Conservation (phyloP, 2,888 invertebrate species). For the Nebria brevicollis region DNA sequence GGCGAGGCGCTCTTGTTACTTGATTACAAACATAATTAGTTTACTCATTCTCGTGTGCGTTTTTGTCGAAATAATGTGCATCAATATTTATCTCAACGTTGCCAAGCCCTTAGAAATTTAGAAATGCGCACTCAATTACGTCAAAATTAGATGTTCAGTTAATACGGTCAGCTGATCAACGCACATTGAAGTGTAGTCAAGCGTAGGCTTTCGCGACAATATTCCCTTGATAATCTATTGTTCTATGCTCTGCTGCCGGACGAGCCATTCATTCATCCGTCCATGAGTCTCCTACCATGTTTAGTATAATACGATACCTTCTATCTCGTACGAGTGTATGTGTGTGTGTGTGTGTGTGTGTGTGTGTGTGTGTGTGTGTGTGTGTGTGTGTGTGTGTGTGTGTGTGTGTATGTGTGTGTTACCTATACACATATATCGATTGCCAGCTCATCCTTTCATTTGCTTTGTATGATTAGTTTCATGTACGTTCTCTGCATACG, state of each 20-base stretch:
- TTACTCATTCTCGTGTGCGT: constrained; percentile 42
- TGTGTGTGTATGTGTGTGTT: constrained; percentile 13
- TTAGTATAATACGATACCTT: constrained; percentile 33
- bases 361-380: constrained; percentile 11
- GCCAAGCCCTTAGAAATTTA: background rate
- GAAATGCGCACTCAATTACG: constrained; percentile 38
- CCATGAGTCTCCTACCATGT: constrained; percentile 17
- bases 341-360: constrained; percentile 14
- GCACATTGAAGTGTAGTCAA: constrained; percentile 36
- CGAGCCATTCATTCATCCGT: constrained; percentile 19
- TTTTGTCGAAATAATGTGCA: constrained; percentile 23
- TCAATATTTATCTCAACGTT: background rate
- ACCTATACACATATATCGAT: constrained; percentile 5
- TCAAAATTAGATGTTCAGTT: constrained; percentile 41
- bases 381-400: constrained; percentile 10
- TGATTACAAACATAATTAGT: constrained; percentile 37
- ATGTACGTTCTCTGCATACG: background rate
- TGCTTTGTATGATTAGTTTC: background rate
- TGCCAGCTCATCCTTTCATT: constrained; percentile 1
- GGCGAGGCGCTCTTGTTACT: background rate
- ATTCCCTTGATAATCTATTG: constrained; percentile 40
- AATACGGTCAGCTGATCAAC: constrained; percentile 44
- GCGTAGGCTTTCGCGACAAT: constrained; percentile 29
- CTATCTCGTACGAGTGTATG: constrained; percentile 24
- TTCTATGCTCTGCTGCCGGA: constrained; percentile 9